Base-by-base conservation (phyloP, 92 coral and sea anemone species). In the Actinernus sp. region DNA sequence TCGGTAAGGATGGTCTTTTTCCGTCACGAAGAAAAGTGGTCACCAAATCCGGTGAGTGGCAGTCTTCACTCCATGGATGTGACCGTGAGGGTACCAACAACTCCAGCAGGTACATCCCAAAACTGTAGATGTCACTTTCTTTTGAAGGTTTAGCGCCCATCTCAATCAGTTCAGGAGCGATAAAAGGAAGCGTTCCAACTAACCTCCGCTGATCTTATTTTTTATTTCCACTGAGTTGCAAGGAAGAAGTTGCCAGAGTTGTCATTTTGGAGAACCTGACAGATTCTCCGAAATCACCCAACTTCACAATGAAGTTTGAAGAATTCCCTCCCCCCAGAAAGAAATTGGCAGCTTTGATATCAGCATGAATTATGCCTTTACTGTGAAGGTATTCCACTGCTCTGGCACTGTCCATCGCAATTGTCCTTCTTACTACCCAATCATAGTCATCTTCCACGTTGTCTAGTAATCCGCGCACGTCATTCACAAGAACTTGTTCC, bases 251-350 rank as follows among this genome's bases (percentile, higher is more conserved):
- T 1, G 55, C 70, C 28, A 48, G 6, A 1, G 70, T 43, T 31
- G 19, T 62, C 13, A 38, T 62, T 45, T 62, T 62, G 2, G 7
- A 30, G 1, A 43, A 2, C 26, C 57, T 44, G 0, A 43, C 26
- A 1, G 70, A 62, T 38, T 62, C 70, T 2, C 70, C 70, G 21
- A 43, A 62, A 25, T 62, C 70, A 1, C 70, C 67, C 16, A 62
- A 62, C 19, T 62, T 62, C 9, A 53, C 36, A 13, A 14, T 29
- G 20, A 18, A 11, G 31, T 2, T 21, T n/a, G 23, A 49, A 27
- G 3, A 40, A 3, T 4, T 41, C 24, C 31, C 68, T 25, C 0
- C 55, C 48, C 5, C 65, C 50, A 32, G 36, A 23, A 58, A 31
- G 1, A 31, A 14, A 18, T 58, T 58, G 3, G 65, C 65, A 31